These are phyloP conservation scores for Balanococcus diminutus DNA, from an alignment of 2,888 invertebrate genomes.

Conservation along the genomic window DNA sequence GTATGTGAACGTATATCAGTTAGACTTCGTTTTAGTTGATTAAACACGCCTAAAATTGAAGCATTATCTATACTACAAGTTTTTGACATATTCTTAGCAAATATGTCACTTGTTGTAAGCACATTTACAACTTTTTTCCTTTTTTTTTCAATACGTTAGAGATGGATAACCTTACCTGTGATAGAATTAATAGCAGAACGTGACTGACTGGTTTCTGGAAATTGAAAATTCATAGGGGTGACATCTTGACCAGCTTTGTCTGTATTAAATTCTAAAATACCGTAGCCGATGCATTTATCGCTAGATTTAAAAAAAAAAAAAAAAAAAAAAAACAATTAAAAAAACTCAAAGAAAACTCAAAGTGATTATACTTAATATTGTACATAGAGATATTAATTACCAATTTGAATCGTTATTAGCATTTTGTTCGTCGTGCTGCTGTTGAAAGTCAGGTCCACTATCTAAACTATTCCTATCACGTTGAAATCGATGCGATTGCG, in stretches of 20 bases:
- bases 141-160: not conserved
- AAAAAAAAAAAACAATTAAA: too few species aligned
- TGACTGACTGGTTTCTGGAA: conserved; percentile 68
- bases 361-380: too few species aligned
- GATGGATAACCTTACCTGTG: conserved; percentile 66
- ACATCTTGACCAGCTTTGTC: conserved; percentile 87
- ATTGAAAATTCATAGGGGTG: conserved; percentile 82
- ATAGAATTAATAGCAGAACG: conserved; percentile 74
- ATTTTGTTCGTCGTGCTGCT: conserved; percentile 9
- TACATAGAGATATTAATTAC: not conserved
- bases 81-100: too few species aligned
- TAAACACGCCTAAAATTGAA: conserved; percentile 76
- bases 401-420: not conserved
- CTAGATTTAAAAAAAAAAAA: conserved; percentile 59
- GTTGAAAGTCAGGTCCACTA: conserved; percentile 31
- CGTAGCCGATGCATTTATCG: conserved; percentile 64
- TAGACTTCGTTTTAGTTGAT: conserved; percentile 86
- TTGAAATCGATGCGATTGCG: conserved; percentile 48
- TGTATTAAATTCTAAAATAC: conserved; percentile 82
- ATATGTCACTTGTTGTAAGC: too few species aligned
- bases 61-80: not conserved
- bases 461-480: conserved; percentile 45
- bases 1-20: conserved; percentile 75
- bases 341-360: not conserved
- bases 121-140: too few species aligned